Base-by-base conservation (phyloP, 2,888 invertebrate species). In the Merodon equestris region DNA sequence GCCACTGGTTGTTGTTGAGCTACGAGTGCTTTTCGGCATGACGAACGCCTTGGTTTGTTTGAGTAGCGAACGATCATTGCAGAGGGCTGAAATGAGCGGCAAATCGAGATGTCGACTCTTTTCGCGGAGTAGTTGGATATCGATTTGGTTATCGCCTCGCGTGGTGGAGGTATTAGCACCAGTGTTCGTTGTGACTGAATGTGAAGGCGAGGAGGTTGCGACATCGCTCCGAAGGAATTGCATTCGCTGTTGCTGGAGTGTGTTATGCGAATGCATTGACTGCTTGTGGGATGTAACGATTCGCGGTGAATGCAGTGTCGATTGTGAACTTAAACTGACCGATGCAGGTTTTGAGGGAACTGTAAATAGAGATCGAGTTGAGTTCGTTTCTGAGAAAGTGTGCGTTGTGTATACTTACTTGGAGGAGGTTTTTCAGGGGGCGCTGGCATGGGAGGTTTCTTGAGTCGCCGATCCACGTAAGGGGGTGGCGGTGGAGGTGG, bases 81-180 rank as follows among this genome's bases (percentile, higher is more conserved):
- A 97, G 83, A 97, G 91, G 12, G 97, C 97, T 73, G 96, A 95
- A 86, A 97, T 97, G 76, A 98, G 90, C 15, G 97, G 97, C 88
- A 97, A 91, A 89, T 97, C 96, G 85, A 97, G 91, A 87, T 96
- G 95, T 87, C 94, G 94, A 89, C 96, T 96, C 90, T 96, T 95
- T 89, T 96, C 96, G 71, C 96, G 92, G 77, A 97, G 90, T 83
- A 94, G 93, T 85, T 94, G 93, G 84, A 96, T 95, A 88, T 96
- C 96, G 81, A 94, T 88, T 83, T 91, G 85, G 83, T 85, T 87
- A 13, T 84, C 84, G 18, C 85, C 83, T 17, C 85, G 82, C 38
- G 82, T 71, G 18, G 91, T 91, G 51, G 90, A 90, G n/a, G 90
- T 90, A 27, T 90, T 75, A 50, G 81, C 76, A 44, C 68, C 91